Conservation (phyloP, 2,888 invertebrate species). For the Bhutanitis thaidina region DNA sequence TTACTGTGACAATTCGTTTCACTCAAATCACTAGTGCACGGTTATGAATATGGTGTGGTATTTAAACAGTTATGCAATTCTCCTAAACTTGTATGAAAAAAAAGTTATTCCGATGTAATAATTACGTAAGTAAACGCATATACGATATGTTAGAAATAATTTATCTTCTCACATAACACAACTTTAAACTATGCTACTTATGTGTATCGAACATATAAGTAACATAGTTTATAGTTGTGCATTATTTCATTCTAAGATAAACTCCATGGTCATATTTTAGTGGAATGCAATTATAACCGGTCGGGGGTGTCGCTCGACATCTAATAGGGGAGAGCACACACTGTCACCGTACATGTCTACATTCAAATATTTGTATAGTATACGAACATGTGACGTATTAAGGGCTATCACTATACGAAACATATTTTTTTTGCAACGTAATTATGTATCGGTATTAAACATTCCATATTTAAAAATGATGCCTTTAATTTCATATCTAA, state of each 20-base stretch:
- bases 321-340: slow-evolving; percentile 51
- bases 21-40: too few species aligned
- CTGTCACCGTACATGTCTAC: slow-evolving; percentile 45
- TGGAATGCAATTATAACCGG: slow-evolving; percentile 75
- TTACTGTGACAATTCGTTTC: too few species aligned
- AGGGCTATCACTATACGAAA: slow-evolving; percentile 43
- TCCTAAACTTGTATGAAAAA: too few species aligned
- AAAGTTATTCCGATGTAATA: too few species aligned
- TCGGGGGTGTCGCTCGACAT: slow-evolving; percentile 51
- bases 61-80: too few species aligned
- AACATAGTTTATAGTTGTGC: slow-evolving; percentile 11
- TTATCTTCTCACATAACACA: slow-evolving; percentile 12
- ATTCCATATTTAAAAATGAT: too few species aligned
- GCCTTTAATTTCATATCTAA: too few species aligned
- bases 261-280: slow-evolving; percentile 62
- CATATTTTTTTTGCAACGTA: not conserved
- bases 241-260: slow-evolving; percentile 21
- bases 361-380: slow-evolving; percentile 51
- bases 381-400: slow-evolving; percentile 30
- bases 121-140: too few species aligned
- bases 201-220: not conserved
- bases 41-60: too few species aligned
- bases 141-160: slow-evolving; percentile 8
- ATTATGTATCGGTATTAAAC: too few species aligned
- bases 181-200: too few species aligned